Percentiles rank a stretch among this genome's conserved stretches.
Conservation (phyloP, 2,888 invertebrate genomes). For the Callyntrura sp. region DNA sequence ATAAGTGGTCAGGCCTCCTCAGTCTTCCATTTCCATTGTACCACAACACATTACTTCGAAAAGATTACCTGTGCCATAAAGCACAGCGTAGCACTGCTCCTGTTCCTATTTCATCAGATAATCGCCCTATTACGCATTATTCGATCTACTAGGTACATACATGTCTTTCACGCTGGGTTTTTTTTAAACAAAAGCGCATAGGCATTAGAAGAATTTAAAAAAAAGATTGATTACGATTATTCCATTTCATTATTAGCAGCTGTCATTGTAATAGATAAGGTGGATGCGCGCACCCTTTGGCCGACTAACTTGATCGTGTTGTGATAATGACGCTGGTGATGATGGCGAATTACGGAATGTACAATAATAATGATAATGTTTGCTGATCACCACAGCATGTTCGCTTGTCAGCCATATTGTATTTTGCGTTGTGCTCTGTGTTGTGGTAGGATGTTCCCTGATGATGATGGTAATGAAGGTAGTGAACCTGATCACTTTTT, state of each 20-base stretch:
- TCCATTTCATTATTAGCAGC: conserved; percentile 61
- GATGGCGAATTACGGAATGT: conserved; percentile 41
- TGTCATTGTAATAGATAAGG: conserved; percentile 39
- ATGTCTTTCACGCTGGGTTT: not conserved
- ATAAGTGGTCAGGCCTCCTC: not conserved
- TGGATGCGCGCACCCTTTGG: conserved; percentile 36
- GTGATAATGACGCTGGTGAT: conserved; percentile 11
- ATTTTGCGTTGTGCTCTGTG: not conserved
- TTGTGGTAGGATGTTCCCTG: not conserved
- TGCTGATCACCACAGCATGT: conserved; percentile 7
- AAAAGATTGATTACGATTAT: conserved; percentile 66
- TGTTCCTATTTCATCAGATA: conserved; percentile 35
- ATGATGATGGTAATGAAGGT: not conserved
- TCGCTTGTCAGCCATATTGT: not conserved
- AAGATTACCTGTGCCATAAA: not conserved
- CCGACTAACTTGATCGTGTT: conserved; percentile 34
- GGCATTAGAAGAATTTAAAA: conserved; percentile 49
- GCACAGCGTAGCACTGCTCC: not conserved
- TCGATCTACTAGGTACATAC: not conserved
- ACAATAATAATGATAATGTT: conserved; percentile 22
- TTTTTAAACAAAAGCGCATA: conserved; percentile 51
- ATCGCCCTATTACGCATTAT: conserved; percentile 4
- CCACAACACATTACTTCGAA: not conserved
- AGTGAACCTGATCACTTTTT: conserved; percentile 32
- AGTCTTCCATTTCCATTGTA: not conserved